Percentiles rank a stretch among this genome's conserved stretches.
Evolutionary conservation across 1,140 invertebrate genomes (phyloP).

Genomic region (Asbolus verrucosus): DNA sequence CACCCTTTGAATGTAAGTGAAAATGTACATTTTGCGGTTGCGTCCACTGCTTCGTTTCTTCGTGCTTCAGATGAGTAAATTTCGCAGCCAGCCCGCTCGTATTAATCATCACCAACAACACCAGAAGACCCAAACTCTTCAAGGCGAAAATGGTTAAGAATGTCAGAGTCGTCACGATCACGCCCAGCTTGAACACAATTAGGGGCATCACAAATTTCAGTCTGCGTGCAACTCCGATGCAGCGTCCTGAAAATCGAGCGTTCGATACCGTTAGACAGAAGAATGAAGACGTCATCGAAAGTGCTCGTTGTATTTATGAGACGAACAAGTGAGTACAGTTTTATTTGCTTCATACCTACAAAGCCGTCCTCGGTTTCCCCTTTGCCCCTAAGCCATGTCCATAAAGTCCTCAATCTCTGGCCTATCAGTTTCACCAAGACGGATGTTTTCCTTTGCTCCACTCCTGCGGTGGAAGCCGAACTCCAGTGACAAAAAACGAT

Average conservation of each 20-base stretch:
- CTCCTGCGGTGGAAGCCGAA: slow-evolving; percentile 15
- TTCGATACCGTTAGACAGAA: slow-evolving; percentile 3
- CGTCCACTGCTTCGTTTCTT: slow-evolving; percentile 13
- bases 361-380: slow-evolving; percentile 8
- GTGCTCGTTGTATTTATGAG: neutral
- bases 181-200: slow-evolving; percentile 57
- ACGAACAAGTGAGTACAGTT: neutral
- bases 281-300: neutral
- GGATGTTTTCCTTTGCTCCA: slow-evolving; percentile 4
- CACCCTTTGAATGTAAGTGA: slow-evolving; percentile 53
- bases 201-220: slow-evolving; percentile 56
- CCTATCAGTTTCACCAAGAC: neutral
- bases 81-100: slow-evolving; percentile 55
- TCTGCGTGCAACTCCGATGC: slow-evolving; percentile 56
- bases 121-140: slow-evolving; percentile 61
- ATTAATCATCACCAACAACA: slow-evolving; percentile 55
- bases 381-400: slow-evolving; percentile 24
- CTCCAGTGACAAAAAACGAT: slow-evolving; percentile 41
- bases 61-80: slow-evolving; percentile 43
- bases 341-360: neutral
- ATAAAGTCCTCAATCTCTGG: slow-evolving; percentile 1
- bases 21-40: slow-evolving; percentile 53
- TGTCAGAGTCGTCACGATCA: slow-evolving; percentile 58
- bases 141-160: slow-evolving; percentile 59
- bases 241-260: slow-evolving; percentile 58